Evolutionary conservation across 2,113 vertebrate genomes (phyloP), one percentile per base, ranked within the genome.

Genomic region (Pleuronectes platessa): DNA sequence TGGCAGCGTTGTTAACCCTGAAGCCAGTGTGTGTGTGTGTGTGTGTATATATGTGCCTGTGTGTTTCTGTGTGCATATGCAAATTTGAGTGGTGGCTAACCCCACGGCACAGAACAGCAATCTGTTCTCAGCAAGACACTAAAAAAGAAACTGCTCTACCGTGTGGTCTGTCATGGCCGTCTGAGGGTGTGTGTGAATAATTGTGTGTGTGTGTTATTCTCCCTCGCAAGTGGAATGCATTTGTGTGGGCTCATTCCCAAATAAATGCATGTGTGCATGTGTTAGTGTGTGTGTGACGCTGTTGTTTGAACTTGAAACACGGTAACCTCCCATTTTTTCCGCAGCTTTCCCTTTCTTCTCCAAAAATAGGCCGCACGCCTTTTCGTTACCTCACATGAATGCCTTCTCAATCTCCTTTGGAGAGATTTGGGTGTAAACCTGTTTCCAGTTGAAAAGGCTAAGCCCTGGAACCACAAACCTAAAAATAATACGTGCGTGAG

Each of bases 371-470:
- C 78, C 62, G 68, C 61, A 61, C 68, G 85, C 56, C 74, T 87
- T 54, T 84, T 71, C 35, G 62, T 81, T 78, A 65, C 69, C 78
- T 79, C 74, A 87, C 82, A 90, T 82, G 87, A 88, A 85, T 82
- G 79, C 59, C 70, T 82, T 82, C 77, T 78, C 83, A 90, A 91
- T 93, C 90, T 89, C 74, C 79, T 87, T 87, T 83, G 61, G 68
- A 85, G 75, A 90, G 81, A 90, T 90, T 88, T 92, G 72, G 82
- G 63, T 84, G 81, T 90, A 92, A 91, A 92, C 88, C 84, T 82
- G 74, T 89, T 89, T 91, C 75, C 79, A 85, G 76, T 79, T 88
- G 76, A 91, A 81, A 82, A 84, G 64, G 71, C 88, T 81, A 89
- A 89, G 88, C 89, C 62, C 60, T 77, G 68, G 58, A 86, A 85